Conservation (phyloP, 2,113 vertebrate species). For the Amphilophus citrinellus region DNA sequence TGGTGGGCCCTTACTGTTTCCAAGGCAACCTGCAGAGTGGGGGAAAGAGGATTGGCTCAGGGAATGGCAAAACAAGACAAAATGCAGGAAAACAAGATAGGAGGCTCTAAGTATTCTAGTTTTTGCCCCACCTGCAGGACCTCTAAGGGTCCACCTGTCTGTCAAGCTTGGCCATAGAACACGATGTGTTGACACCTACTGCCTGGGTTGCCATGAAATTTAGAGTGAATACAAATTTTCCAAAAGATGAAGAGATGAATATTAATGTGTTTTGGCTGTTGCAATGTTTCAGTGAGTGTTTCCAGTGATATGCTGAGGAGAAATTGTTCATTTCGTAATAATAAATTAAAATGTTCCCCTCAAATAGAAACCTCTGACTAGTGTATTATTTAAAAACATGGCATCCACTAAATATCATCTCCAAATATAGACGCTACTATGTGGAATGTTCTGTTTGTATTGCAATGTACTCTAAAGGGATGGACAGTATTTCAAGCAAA, state of each 20-base stretch:
- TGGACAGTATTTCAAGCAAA: not conserved
- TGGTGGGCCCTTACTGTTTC: conserved; percentile 79
- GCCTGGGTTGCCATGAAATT: not conserved
- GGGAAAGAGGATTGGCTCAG: conserved; percentile 39
- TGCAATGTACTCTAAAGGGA: not conserved
- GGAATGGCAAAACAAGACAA: conserved; percentile 48
- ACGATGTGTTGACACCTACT: not conserved
- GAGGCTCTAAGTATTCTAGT: not conserved
- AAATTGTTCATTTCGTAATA: not conserved
- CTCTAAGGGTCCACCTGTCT: not conserved
- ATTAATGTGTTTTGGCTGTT: not conserved
- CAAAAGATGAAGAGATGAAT: not conserved
- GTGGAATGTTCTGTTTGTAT: not conserved
- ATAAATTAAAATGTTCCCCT: not conserved
- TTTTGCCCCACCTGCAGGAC: not conserved
- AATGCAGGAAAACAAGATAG: conserved; percentile 35
- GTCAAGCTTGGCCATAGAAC: not conserved
- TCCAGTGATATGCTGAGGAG: not conserved
- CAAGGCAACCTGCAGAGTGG: conserved; percentile 77
- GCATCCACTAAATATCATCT: not conserved
- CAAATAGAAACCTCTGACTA: not conserved
- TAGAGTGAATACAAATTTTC: not conserved
- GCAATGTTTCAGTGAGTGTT: not conserved
- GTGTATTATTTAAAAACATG: too few species aligned
- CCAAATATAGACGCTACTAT: not conserved